Evolutionary conservation across 2,797 vertebrate genomes (phyloP), one percentile per base, ranked within the genome.

Genomic region (Graptemys geographica): DNA sequence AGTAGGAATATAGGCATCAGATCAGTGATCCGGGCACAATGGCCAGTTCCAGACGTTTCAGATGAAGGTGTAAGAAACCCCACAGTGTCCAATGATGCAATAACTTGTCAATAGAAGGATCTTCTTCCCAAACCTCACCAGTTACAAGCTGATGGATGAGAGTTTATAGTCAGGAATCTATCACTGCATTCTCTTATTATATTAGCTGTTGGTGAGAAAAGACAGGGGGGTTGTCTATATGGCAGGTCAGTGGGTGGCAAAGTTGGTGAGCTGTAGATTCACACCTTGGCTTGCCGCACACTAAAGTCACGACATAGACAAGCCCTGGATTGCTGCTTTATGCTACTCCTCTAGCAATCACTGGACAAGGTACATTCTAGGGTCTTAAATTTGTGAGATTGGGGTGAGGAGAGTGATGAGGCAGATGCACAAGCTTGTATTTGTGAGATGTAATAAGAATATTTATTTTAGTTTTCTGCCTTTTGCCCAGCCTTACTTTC

Each of bases 401-500:
- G 27, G 27, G 25, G 7, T 47, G 44, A 11, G 27, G 74, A 28
- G 25, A 28, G 12, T 91, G 18, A 86, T 5, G 72, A 41, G 15
- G 65, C 3, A 79, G 0, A 59, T 13, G 25, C 37, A 11, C 88
- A 47, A 59, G 89, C 84, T 1, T 59, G 25, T 28, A 27, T 47
- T 44, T 28, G 12, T 15, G 44, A 76, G 23, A 47, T 16, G 23
- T 4, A 49, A 12, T 15, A 13, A 49, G 15, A 47, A 31, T 47
- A 47, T 44, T 76, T 74, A 44, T 47, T 76, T 78, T 78, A 8
- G 15, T 69, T 83, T 83, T 25, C 62, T 90, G 27, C 44, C 83
- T 81, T 69, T 85, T 89, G n/a, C 82, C 88, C 53, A 90, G 76
- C n/a, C 51, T 88, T 76, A 21, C 49, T 47, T 94, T 81, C 90